Evolutionary conservation across 2,888 invertebrate species (phyloP).

Genomic region (Ethmia dodecea): DNA sequence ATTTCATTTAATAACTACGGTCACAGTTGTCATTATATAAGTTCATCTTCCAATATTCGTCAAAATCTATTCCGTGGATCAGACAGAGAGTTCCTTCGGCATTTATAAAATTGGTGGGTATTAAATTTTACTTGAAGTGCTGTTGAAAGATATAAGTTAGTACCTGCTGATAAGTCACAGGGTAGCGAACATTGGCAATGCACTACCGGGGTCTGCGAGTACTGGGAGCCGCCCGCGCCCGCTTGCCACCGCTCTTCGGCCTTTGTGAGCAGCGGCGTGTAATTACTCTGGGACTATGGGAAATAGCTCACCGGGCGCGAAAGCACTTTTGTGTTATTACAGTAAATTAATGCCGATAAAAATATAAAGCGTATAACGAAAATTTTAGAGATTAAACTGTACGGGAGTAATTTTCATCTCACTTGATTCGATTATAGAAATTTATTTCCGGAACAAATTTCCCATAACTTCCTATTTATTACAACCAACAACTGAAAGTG

Average conservation of each 20-base stretch:
- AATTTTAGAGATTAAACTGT: background rate
- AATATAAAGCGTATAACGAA: conserved; percentile 20
- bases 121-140: too few species aligned
- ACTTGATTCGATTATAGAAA: background rate
- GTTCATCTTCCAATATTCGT: too few species aligned
- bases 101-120: too few species aligned
- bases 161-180: conserved; percentile 3
- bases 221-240: conserved; percentile 23
- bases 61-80: too few species aligned
- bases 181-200: conserved; percentile 29
- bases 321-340: conserved; percentile 58
- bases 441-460: background rate
- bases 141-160: too few species aligned
- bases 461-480: background rate
- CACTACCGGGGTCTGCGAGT: conserved; percentile 28
- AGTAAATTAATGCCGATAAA: conserved; percentile 52
- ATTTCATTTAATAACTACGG: too few species aligned
- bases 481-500: conserved; percentile 27
- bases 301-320: conserved; percentile 58
- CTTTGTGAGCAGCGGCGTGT: conserved; percentile 60
- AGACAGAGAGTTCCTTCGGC: too few species aligned
- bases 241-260: conserved; percentile 31
- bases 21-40: too few species aligned
- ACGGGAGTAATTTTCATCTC: background rate
- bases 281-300: conserved; percentile 73